Percentiles rank a stretch among this genome's conserved stretches.
Conservation (phyloP, 2,888 invertebrate species). For the Neelides folsomi region DNA sequence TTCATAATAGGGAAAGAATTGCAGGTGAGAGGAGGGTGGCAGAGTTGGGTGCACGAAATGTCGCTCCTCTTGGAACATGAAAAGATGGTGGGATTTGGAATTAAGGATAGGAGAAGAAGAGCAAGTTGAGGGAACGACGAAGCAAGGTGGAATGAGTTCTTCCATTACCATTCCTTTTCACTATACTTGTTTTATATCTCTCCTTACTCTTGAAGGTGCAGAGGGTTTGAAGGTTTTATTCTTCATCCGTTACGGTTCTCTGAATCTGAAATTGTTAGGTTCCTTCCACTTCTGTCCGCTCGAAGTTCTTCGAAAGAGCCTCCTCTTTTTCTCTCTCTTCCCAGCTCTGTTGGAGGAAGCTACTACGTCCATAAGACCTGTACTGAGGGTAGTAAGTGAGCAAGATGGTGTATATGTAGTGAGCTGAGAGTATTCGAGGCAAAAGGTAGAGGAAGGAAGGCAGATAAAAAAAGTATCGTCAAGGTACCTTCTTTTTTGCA, state of each 20-base stretch:
- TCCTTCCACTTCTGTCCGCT: conserved; percentile 1
- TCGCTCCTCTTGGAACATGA: background rate
- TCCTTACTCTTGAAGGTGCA: no score
- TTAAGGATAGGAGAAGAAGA: background rate
- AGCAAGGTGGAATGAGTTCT: conserved; percentile 5
- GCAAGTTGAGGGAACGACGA: background rate
- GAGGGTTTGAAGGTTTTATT: conserved; percentile 8
- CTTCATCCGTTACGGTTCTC: conserved; percentile 29
- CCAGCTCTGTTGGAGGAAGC: background rate
- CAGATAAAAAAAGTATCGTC: background rate
- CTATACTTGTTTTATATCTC: no score
- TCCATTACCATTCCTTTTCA: no score
- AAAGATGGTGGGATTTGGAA: background rate
- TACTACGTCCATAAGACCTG: background rate
- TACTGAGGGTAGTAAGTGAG: background rate
- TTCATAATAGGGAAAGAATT: background rate
- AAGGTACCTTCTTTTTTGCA: conserved; percentile 12
- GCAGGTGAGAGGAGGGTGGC: background rate
- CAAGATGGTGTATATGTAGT: background rate
- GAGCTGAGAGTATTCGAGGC: background rate
- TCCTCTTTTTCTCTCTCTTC: background rate
- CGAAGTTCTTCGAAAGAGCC: no score
- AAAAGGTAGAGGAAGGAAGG: background rate
- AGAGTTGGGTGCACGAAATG: background rate
- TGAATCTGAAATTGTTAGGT: conserved; percentile 24